Base-by-base conservation (phyloP, 2,888 invertebrate species). In the Clusia tigrina region DNA sequence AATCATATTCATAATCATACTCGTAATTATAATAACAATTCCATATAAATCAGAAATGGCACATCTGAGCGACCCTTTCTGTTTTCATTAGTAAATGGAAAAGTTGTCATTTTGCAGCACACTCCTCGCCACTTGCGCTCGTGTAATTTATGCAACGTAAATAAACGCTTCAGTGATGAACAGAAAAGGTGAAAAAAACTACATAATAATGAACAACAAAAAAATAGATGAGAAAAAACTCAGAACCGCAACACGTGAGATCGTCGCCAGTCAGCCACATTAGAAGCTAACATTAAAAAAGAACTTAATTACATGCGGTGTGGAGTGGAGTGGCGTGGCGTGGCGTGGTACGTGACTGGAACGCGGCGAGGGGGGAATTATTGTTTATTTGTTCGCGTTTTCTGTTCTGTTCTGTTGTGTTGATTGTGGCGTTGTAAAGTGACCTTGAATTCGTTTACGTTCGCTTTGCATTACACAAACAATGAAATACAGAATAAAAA, bases 381-480 rank as follows among this genome's bases (percentile, higher is more conserved):
- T 32, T 32, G 32, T 32, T 32, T 32, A 32, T 32, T 32, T 32
- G 32, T 32, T 32, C 5, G 32, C 12, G 12, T 32, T 32, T 32
- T 20, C 6, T 55, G 23, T 37, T 26, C 55, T 69, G 64, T 38
- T 17, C 20, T 51, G 51, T 51, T 51, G 17, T 10, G n/a, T 48
- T 48, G 17, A 12, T 18, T 20, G 10, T 3, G 22, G 18, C 12
- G 51, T 51, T 18, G 51, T 51, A 25, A 46, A 26, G 52, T 67
- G 71, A 71, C 71, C 72, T 72, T 71, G 72, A 67, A 62, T 65
- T 52, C n/a, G 68, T 68, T 63, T 60, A 59, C 68, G 68, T 66
- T 54, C n/a, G n/a, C n/a, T n/a, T n/a, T n/a, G n/a, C n/a, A n/a
- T n/a, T n/a, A n/a, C n/a, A n/a, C n/a, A n/a, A n/a, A n/a, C n/a